Conservation (phyloP, 2,797 vertebrate species). For the Notolabrus celidotus region DNA sequence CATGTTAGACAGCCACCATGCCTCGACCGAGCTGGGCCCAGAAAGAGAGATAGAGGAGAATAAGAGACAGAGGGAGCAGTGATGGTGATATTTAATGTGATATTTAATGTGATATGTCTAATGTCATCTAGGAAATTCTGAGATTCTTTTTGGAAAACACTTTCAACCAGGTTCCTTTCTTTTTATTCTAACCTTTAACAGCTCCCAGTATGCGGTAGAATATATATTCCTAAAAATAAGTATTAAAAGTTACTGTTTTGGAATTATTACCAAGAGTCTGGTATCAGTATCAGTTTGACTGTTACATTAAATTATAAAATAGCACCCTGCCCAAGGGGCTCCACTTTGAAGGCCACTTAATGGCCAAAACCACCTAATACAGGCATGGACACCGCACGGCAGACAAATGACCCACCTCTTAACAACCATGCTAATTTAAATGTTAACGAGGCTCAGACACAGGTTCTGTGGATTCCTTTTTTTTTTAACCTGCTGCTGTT, state of each 20-base stretch:
- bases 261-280: background rate
- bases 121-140: too few species aligned
- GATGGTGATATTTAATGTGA: too few species aligned
- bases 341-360: background rate
- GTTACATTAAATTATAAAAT: background rate
- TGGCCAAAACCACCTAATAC: conserved; percentile 8
- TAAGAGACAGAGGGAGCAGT: too few species aligned
- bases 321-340: background rate
- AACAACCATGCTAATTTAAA: conserved; percentile 25
- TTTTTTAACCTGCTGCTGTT: conserved; percentile 7
- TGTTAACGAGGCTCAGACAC: conserved; percentile 19
- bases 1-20: too few species aligned
- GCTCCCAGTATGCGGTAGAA: too few species aligned
- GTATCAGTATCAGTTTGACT: background rate
- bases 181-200: background rate
- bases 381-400: background rate
- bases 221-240: background rate
- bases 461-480: conserved; percentile 8
- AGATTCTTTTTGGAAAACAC: too few species aligned
- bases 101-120: too few species aligned
- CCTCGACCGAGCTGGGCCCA: too few species aligned
- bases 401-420: conserved; percentile 19
- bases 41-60: too few species aligned
- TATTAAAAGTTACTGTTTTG: background rate
- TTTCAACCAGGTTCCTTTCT: too few species aligned